Base-by-base conservation (phyloP, 2,888 invertebrate genomes). In the Timandra comae region DNA sequence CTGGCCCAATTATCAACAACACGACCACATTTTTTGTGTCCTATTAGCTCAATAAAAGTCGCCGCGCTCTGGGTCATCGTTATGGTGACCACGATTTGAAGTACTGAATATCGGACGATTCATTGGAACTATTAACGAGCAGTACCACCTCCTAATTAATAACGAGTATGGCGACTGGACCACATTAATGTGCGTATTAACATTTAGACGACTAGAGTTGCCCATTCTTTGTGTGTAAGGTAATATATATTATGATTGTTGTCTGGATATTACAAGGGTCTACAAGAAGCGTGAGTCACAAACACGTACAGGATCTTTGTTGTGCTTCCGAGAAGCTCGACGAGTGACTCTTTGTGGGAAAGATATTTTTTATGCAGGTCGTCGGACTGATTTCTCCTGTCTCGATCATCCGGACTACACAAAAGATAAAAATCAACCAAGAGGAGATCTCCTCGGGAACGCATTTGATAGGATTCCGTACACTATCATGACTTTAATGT, bases 281-380 rank as follows among this genome's bases (percentile, higher is more conserved):
- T 63, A 55, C 54, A 46, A 49, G 56, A 49, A 46, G 51, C 52
- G 63, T 82, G 84, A 82, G 63, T 82, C 84, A 82, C 69, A 62
- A 63, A 68, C 65, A 52, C 55, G 72, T 61, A 67, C 72, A 75
- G 79, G 80, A 85, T 80, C 85, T 84, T 85, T 84, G 84, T 85
- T 81, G 64, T 70, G 67, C 67, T 85, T 85, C 84, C 66, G 64
- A 75, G 84, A 85, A 85, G 63, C 69, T 61, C 67, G 58, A 56
- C 68, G 65, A 69, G 56, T 63, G 62, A 62, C 57, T 72, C 74
- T 76, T 77, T 78, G 80, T 81, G 79, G 74, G 72, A 77, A 82
- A 75, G 72, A 69, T 63, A 68, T 64, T 73, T 74, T 72, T 61
- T 74, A 77, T 72, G 66, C 76, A 67, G 76, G 77, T 76, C 80